phyloP scores from a whole-genome alignment of 2,888 invertebrate genomes.

The Orgyia antiqua region DNA sequence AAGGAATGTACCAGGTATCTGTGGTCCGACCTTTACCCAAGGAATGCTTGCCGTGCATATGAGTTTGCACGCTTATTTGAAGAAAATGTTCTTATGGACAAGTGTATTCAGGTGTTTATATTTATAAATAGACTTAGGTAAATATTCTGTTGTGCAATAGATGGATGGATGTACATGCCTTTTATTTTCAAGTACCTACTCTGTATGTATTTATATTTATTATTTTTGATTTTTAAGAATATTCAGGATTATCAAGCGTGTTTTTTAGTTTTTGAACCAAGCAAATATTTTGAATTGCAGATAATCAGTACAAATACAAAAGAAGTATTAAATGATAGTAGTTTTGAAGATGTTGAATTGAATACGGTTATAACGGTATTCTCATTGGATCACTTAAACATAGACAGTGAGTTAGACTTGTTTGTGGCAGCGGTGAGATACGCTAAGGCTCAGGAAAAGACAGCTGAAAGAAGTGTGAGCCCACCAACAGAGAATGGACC shows the following conservation, averaged over 20 bases:
- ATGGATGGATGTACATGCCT: too few species aligned
- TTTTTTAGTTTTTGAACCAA: too few species aligned
- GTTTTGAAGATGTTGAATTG: conserved; percentile 87
- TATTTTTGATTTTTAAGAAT: too few species aligned
- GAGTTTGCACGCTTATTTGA: conserved; percentile 92
- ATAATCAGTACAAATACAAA: conserved; percentile 87
- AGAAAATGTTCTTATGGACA: conserved; percentile 87
- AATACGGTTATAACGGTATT: conserved; percentile 86
- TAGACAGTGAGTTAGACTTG: conserved; percentile 86
- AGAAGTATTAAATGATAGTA: conserved; percentile 85
- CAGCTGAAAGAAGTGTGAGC: conserved; percentile 42
- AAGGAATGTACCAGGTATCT: conserved; percentile 89
- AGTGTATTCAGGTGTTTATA: conserved; percentile 82
- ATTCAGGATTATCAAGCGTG: too few species aligned
- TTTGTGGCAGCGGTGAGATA: conserved; percentile 84
- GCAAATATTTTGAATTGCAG: conserved; percentile 42
- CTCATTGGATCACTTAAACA: conserved; percentile 84
- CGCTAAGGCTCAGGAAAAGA: conserved; percentile 55
- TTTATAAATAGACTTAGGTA: too few species aligned
- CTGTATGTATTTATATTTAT: too few species aligned
- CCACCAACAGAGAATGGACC: conserved; percentile 44
- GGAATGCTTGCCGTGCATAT: conserved; percentile 90
- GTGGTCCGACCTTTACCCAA: conserved; percentile 88
- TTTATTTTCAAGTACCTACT: too few species aligned
- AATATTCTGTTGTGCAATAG: not conserved